Base-by-base conservation (phyloP, 2,113 vertebrate species). In the Notiomystis cincta region DNA sequence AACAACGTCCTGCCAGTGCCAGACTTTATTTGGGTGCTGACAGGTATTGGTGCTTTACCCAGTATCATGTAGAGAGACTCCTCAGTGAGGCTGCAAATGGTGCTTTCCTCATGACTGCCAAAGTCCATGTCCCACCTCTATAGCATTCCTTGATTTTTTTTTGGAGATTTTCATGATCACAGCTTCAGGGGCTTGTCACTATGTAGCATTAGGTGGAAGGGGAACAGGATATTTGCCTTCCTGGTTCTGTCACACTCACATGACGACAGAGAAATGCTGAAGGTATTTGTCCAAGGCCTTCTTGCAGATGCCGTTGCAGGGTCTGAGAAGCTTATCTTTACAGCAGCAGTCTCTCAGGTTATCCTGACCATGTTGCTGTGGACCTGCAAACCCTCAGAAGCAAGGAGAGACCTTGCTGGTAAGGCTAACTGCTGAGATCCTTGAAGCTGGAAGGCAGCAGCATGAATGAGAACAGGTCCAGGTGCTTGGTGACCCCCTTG, bases 131-230 rank as follows among this genome's bases (percentile, higher is more conserved):
- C 31, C 15, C 27, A 47, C 13, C 7, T 40, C 30, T 65, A 15
- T 50, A 56, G 60, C 0, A 0, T 15, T 48, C 0, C 0, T 15
- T 48, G 28, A 3, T 66, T 69, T 75, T 47, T 47, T 22, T 82
- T 57, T 6, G 4, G 60, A 33, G 28, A 45, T 50, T 73, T 67
- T 60, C 7, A 6, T 81, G 14, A 33, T 31, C 19, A 6, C 7
- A 60, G 19, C 22, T 69, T 81, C 40, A 56, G 50, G 15, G 6
- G 14, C 19, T 87, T 87, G 37, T 17, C 2, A 3, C 40, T 69
- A 7, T 3, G 0, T 73, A 53, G 30, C 20, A 37, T 37, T 60
- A 33, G 4, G 35, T 45, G 17, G 31, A 65, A 44, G 17, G 8
- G 23, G 16, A 79, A 4, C 6, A 30, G 31, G 2, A 37, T 31